Conservation (phyloP, 2,113 vertebrate genomes). For the Mirounga angustirostris region DNA sequence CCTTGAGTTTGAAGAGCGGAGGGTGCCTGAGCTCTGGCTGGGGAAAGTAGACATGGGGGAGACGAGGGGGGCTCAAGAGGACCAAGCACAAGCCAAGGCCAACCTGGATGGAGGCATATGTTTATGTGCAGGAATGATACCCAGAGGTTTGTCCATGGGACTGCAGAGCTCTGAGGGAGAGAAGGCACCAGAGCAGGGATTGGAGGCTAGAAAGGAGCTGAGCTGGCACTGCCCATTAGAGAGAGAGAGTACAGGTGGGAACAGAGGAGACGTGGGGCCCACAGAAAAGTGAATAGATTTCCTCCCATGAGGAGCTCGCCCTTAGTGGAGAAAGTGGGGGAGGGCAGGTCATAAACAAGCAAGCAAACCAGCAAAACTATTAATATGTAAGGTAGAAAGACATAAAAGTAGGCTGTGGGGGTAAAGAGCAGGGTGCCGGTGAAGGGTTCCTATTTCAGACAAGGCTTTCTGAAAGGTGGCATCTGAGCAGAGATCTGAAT, state of each 20-base stretch:
- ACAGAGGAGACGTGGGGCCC: neutral
- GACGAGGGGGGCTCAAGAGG: neutral
- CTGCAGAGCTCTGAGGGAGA: neutral
- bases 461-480: neutral
- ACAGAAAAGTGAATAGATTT: neutral
- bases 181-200: neutral
- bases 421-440: accelerated
- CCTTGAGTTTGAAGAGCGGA: neutral
- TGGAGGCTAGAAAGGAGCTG: neutral
- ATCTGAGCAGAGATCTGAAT: neutral
- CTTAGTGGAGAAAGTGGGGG: neutral
- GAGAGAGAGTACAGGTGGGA: neutral
- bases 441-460: neutral
- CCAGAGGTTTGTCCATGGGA: too few relatives aligned
- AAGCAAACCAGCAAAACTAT: neutral
- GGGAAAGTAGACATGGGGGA: neutral
- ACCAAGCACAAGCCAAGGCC: accelerated
- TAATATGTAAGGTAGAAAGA: neutral
- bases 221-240: neutral
- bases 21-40: neutral
- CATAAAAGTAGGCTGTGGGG: neutral
- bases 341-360: neutral
- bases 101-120: neutral
- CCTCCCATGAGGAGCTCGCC: neutral
- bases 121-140: too few relatives aligned